Conservation (phyloP, 2,797 vertebrate species). For the Esox masquinongy region DNA sequence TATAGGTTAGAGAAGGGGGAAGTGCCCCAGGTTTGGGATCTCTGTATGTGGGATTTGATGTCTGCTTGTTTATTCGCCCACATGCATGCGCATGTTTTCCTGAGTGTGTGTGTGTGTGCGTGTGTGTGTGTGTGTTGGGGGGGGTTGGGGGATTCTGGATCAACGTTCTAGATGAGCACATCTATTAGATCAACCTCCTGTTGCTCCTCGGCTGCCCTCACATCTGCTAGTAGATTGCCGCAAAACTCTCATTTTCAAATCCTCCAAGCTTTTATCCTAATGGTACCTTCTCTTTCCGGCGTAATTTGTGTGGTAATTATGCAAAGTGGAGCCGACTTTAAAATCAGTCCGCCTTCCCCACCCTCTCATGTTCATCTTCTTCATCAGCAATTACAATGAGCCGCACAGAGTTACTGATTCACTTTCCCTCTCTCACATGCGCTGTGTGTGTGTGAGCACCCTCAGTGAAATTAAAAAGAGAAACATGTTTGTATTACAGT, state of each 20-base stretch:
- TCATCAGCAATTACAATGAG: constrained; percentile 11
- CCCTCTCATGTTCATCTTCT: constrained; percentile 7
- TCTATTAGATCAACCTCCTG: constrained; percentile 1
- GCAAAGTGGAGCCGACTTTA: constrained; percentile 23
- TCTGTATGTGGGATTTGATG: background rate
- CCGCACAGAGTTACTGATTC: background rate
- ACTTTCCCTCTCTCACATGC: background rate
- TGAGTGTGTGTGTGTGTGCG: background rate
- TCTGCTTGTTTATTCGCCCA: background rate
- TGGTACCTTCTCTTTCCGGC: constrained; percentile 21
- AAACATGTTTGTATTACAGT: background rate
- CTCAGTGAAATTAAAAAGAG: background rate
- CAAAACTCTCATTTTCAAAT: constrained; percentile 4
- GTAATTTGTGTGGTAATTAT: constrained; percentile 32
- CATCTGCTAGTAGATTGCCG: background rate
- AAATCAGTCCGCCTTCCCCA: constrained; percentile 6
- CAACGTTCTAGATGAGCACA: background rate
- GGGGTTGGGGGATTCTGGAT: background rate
- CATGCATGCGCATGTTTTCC: no score
- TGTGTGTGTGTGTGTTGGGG: background rate
- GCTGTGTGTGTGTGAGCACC: constrained; percentile 2
- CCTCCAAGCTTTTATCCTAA: constrained; percentile 25
- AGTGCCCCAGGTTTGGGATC: background rate
- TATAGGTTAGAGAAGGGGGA: background rate
- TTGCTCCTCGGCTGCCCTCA: background rate